phyloP scores from a whole-genome alignment of 2,888 invertebrate species.

The Schrankia costaestrigalis region DNA sequence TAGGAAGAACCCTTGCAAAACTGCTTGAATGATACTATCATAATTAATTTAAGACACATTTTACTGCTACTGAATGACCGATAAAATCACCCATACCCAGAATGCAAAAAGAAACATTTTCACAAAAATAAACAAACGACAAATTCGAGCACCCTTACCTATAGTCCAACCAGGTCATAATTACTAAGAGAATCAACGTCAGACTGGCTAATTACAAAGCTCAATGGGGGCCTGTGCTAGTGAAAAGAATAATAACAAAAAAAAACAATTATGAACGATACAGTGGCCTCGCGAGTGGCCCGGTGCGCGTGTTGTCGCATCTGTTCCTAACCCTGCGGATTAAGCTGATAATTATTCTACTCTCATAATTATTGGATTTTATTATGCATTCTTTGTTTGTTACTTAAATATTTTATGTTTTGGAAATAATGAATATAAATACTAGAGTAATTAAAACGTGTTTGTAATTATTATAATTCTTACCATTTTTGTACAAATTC shows the following conservation, averaged over 20 bases:
- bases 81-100: too few relatives aligned
- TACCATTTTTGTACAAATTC: too few relatives aligned
- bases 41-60: too few relatives aligned
- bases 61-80: too few relatives aligned
- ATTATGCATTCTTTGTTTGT: slow-evolving; percentile 26
- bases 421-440: neutral
- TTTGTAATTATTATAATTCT: too few relatives aligned
- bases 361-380: slow-evolving; percentile 77
- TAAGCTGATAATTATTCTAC: slow-evolving; percentile 76
- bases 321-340: slow-evolving; percentile 73
- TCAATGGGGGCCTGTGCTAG: slow-evolving; percentile 68
- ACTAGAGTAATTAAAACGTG: too few relatives aligned
- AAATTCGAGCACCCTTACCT: slow-evolving; percentile 35
- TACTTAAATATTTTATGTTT: too few relatives aligned
- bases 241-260: slow-evolving; percentile 56
- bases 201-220: slow-evolving; percentile 75
- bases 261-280: slow-evolving; percentile 75
- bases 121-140: slow-evolving; percentile 23
- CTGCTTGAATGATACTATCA: too few relatives aligned
- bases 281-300: slow-evolving; percentile 76
- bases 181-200: slow-evolving; percentile 70
- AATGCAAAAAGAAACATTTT: too few relatives aligned
- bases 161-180: slow-evolving; percentile 57
- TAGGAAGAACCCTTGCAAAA: too few relatives aligned
- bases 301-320: slow-evolving; percentile 71